Base-by-base conservation (phyloP, 2,888 invertebrate species). In the Balanococcus diminutus region DNA sequence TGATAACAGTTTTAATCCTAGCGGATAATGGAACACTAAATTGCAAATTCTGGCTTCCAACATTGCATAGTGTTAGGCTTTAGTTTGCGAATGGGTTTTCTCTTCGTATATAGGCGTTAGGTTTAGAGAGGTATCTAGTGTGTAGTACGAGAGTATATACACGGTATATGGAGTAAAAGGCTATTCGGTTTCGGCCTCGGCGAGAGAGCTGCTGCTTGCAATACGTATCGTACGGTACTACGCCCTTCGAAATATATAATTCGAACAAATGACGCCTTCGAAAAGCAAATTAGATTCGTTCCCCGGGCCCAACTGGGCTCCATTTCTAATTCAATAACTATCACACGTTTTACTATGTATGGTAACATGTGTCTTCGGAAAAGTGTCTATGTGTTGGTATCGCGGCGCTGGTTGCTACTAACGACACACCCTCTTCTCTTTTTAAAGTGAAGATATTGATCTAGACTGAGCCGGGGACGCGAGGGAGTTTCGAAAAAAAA, bases 251-350 rank as follows among this genome's bases (percentile, higher is more conserved):
- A 85, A 85, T 85, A 85, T 85, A 85, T 85, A 85, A 85, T 85
- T 85, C 85, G 85, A 85, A 85, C 85, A 85, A 85, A 85, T 85
- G 85, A 85, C 85, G 85, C 85, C 85, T 85, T 79, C 85, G 85
- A 85, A 85, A 85, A 85, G 79, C 85, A 85, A 85, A 85, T 85
- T 85, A 85, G 85, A 85, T 85, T 85, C 85, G 85, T 85, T 85
- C 46, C 79, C 85, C 85, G 46, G 75, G 85, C 85, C 85, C 85
- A 85, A 85, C 85, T 85, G 85, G 85, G 85, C 85, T 85, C 85
- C 85, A 85, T 85, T 85, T 85, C 85, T 85, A 85, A 85, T 85
- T 85, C 85, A 85, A 85, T 85, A 85, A 85, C 85, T 85, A 85
- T 85, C 85, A 85, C 85, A 85, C 85, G 85, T 79, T 85, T 85